A percentile compares a stretch with the other conserved stretches of the same genome.
phyloP scores from a whole-genome alignment of 2,113 vertebrate genomes.

The Mustela nigripes region DNA sequence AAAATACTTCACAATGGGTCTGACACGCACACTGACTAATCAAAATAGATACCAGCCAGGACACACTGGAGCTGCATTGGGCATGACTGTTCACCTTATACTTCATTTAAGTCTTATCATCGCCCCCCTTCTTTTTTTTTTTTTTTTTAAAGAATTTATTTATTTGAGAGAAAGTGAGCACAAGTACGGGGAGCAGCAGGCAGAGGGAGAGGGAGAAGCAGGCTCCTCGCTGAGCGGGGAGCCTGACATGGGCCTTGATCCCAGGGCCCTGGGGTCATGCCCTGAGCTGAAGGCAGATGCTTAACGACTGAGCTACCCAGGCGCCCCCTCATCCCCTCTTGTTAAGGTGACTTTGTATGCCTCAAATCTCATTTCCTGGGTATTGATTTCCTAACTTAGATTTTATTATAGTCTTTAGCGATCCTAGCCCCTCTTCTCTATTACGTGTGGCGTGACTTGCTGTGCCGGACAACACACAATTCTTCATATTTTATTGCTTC shows the following conservation, averaged over 20 bases:
- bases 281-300: no score
- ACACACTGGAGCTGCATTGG: neutral
- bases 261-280: no score
- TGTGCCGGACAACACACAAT: neutral
- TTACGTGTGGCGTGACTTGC: neutral
- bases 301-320: no score
- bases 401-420: constrained; percentile 20
- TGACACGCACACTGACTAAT: neutral
- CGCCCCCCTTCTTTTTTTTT: neutral
- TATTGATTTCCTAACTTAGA: constrained; percentile 51
- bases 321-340: neutral
- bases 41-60: neutral
- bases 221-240: no score
- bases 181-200: no score
- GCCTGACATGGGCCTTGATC: no score
- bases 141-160: no score
- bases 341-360: constrained; percentile 45
- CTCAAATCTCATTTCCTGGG: constrained; percentile 48
- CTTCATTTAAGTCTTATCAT: neutral
- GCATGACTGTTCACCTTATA: neutral
- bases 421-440: neutral
- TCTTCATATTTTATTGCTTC: neutral
- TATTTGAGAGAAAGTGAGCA: no score
- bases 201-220: no score
- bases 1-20: neutral